Evolutionary conservation across 2,113 vertebrate genomes (phyloP), one percentile per base, ranked within the genome.

Genomic region (Bucco capensis): DNA sequence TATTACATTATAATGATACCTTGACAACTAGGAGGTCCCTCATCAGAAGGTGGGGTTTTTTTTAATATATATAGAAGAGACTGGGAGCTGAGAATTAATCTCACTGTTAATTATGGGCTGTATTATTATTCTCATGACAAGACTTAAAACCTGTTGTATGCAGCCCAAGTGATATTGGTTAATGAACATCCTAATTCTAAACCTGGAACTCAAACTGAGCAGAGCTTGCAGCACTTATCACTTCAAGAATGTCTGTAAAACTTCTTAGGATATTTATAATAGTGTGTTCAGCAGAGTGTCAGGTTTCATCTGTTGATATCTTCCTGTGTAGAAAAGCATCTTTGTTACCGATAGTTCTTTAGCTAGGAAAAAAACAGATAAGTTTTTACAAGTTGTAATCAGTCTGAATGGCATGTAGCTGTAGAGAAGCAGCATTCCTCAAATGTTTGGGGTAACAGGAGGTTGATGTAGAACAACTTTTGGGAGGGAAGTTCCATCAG

Each of bases 101-200:
- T 89, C 47, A 5, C 11, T 85, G 49, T 78, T 88, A 84, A 61
- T 86, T 90, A 44, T 13, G n/a, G 53, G 37, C 15, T 51, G 47
- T 86, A 72, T 91, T 92, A 73, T 67, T 89, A 61, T 27, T 42
- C 40, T 15, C 24, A 69, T 67, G 62, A 64, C 35, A 84, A 77
- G 28, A 42, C 28, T 67, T 80, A 78, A 91, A 87, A 61, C 19
- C 23, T 83, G 12, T 81, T 74, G 46, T 72, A 65, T 78, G 31
- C 40, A 50, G 19, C 58, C 69, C 72, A 88, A 51, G 67, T 38
- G 71, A 51, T 93, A 77, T 51, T 82, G 37, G 19, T 74, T 90
- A 84, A 83, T 86, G 53, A 33, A 56, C 35, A 81, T 86, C 38
- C 31, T 90, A 90, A 72, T 90, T 89, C 54, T 83, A 72, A 90